Base-by-base conservation (phyloP, 2,888 invertebrate species). In the Argyra leucocephala region DNA sequence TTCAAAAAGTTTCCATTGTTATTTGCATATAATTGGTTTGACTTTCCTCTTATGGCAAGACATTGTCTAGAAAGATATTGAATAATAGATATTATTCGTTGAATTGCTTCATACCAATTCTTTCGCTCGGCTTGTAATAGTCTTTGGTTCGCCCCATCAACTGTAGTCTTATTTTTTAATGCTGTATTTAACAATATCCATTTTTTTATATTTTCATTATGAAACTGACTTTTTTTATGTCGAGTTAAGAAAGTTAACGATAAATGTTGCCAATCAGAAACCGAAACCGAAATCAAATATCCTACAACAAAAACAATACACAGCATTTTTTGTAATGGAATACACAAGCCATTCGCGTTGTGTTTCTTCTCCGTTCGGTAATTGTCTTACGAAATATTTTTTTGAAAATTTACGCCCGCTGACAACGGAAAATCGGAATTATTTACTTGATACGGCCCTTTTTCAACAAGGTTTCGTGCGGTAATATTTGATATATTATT, bases 241-340 rank as follows among this genome's bases (percentile, higher is more conserved):
- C 23, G 22, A 23, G 58, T 22, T 15, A 59, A 23, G n/a, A n/a
- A n/a, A 22, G 58, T 59, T 59, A 22, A 22, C 22, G 22, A 22
- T 23, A 59, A 59, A 59, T 23, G 22, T 59, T 59, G 22, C 22
- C 58, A 59, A 22, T 22, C 22, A 59, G 22, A 22, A 59, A 23
- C 58, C 58, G 48, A 21, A 61, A 57, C 37, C 23, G 64, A 63
- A 62, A 61, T 67, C 64, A 68, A 71, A 70, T 60, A 71, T 64
- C 68, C 68, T 70, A 64, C 69, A 70, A 63, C 68, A 67, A 66
- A 71, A 70, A 64, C 69, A 70, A 69, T 66, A 70, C 9, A 69
- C 68, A 26, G 66, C 65, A 68, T 69, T 48, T 68, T 69, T 69
- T n/a, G 64, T 67, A 63, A 65, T 66, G 31, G 69, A 70, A 63